Evolutionary conservation across 2,888 invertebrate genomes (phyloP), one percentile per base, ranked within the genome.

Genomic region (Morpho achilles): DNA sequence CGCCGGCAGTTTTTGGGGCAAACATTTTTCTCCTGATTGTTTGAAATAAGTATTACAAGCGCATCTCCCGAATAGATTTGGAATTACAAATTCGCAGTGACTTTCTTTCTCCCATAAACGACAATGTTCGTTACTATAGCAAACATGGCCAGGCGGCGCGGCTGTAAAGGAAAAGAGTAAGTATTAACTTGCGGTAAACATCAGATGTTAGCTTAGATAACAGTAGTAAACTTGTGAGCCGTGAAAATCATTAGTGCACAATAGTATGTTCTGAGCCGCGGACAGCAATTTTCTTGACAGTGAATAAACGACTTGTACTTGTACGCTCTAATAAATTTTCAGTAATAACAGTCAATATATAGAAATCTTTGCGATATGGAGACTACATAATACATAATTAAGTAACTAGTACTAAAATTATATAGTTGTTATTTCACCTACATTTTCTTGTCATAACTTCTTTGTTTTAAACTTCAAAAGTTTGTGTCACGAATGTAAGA

Each of bases 81-180:
- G 96, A 68, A 98, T 96, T 54, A 97, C 92, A 79, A 96, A 97
- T 81, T 97, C 96, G 74, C 97, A 98, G 74, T 96, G 95, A 65
- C 96, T 96, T 75, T 95, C 94, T 63, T 92, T 92, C 70, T 96
- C 96, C 93, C 95, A 96, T 73, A 97, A 92, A 62, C 94, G 94
- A 79, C 97, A 98, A 80, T 97, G 97, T 62, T 95, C 95, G 79
- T 97, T 96, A 75, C 96, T 96, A 85, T 97, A 96, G 80, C 97
- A 98, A 45, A 97, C 96, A 70, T 96, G 95, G 59, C 96, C 96
- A 42, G 96, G 94, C 74, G 94, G 93, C 22, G 97, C 96, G 70
- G 97, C 97, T 97, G 91, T 64, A 82, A 83, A 55, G 59, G 62
- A 62, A 61, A 60, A 54, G 47, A 23, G 9, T 45, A 40, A 47